These are phyloP conservation scores for Onychostoma macrolepis DNA, from an alignment of 2,113 vertebrate species.

Conservation along the genomic window DNA sequence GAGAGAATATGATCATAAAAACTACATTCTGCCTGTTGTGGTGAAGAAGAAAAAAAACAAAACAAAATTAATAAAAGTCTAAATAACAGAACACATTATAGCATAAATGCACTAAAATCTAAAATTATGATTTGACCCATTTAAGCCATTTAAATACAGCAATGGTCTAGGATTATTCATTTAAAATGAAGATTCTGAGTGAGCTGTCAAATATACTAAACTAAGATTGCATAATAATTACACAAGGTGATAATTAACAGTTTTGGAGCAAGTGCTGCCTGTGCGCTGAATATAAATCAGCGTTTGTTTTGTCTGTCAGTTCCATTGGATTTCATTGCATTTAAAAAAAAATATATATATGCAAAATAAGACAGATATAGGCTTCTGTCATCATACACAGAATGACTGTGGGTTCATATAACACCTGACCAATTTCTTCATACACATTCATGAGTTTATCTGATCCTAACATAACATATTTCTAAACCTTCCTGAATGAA, in stretches of 20 bases:
- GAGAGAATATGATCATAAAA: neutral
- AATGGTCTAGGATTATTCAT: neutral
- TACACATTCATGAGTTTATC: neutral
- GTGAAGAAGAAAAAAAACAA: neutral
- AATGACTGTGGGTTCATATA: constrained; percentile 1
- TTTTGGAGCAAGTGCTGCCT: neutral
- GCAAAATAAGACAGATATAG: neutral
- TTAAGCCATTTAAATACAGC: neutral
- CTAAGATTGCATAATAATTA: neutral
- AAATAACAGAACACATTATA: neutral
- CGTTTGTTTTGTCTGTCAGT: neutral
- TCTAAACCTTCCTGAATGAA: neutral
- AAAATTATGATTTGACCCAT: neutral
- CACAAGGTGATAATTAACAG: neutral
- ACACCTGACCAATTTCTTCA: neutral
- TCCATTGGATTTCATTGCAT: neutral
- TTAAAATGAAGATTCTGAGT: neutral
- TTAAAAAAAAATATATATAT: neutral
- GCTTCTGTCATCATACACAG: constrained; percentile 13
- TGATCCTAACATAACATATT: neutral
- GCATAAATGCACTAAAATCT: neutral
- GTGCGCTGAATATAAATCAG: neutral
- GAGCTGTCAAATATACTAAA: neutral
- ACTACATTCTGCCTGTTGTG: neutral
- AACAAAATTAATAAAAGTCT: neutral